Base-by-base conservation (phyloP, 2,888 invertebrate species). In the Cryptocephalus primarius region DNA sequence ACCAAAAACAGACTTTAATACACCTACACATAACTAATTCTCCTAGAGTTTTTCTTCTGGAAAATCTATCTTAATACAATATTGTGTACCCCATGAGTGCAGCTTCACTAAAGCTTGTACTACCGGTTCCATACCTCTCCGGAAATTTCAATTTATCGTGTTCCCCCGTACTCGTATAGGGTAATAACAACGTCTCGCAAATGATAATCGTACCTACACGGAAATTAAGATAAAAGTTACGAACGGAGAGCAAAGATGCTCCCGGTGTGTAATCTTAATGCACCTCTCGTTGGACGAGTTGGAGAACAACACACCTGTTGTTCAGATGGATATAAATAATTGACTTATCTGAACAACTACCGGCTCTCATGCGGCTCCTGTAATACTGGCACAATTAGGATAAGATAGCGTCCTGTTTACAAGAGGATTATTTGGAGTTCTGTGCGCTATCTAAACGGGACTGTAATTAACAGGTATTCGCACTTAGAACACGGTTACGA, bases 391-490 rank as follows among this genome's bases (percentile, higher is more conserved):
- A 55, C 58, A 58, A 55, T 57, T 58, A 55, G 57, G 60, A 60
- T 61, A 61, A 61, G 61, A 61, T 61, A 61, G 58, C 56, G 55
- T 49, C 52, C 51, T 53, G 59, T 57, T 57, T 56, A 60, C 59
- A 58, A 56, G 53, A 46, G 52, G 55, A 55, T 55, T 57, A 58
- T 58, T 55, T 49, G 47, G 50, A 51, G 51, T 55, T 50, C 50
- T 42, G 51, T 49, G 52, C 50, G 46, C 54, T 57, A 59, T 56
- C 59, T 59, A 55, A 56, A 57, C 55, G 45, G 22, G 54, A 45
- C 51, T 44, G 54, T 60, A 59, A 60, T 60, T 60, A 61, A 60
- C 60, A 61, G 60, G 60, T 60, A 61, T 61, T 61, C 58, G 58
- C 59, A 61, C 60, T 61, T 59, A 56, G 54, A 50, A 53, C 53